Evolutionary conservation across 2,797 vertebrate species (phyloP).

Genomic region (Sphenopsis melanotis): DNA sequence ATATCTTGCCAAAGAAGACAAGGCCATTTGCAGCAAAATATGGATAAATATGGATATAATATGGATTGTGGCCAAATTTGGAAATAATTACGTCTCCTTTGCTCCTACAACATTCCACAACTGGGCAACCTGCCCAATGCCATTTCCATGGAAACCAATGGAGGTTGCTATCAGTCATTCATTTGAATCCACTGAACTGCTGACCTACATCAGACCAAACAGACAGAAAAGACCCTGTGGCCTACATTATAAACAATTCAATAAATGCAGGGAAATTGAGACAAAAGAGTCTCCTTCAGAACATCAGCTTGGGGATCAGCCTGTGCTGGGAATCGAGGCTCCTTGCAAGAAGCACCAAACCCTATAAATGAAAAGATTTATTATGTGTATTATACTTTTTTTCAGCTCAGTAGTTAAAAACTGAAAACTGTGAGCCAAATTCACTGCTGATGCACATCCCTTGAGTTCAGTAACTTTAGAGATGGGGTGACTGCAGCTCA

Average conservation of each 20-base stretch:
- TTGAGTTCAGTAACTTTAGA: background rate
- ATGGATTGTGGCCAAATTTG: constrained; percentile 43
- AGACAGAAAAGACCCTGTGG: constrained; percentile 33
- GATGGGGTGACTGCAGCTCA: background rate
- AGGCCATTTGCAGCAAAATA: constrained; percentile 35
- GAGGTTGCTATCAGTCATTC: background rate
- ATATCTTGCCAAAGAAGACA: background rate
- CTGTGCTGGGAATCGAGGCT: background rate
- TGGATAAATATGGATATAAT: constrained; percentile 54
- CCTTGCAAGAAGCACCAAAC: background rate
- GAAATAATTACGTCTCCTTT: constrained; percentile 32
- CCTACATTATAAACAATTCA: background rate
- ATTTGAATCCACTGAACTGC: constrained; percentile 10
- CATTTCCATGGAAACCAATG: constrained; percentile 1
- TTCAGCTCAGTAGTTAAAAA: background rate
- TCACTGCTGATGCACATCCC: background rate
- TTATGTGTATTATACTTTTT: background rate
- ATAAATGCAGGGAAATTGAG: background rate
- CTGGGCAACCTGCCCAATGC: constrained; percentile 37
- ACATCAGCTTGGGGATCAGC: background rate
- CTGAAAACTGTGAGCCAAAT: background rate
- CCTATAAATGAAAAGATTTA: background rate
- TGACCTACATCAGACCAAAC: constrained; percentile 32
- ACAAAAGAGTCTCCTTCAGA: background rate
- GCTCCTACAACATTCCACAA: constrained; percentile 60